Evolutionary conservation across 2,797 vertebrate genomes (phyloP).

Genomic region (Cossypha niveicapilla): DNA sequence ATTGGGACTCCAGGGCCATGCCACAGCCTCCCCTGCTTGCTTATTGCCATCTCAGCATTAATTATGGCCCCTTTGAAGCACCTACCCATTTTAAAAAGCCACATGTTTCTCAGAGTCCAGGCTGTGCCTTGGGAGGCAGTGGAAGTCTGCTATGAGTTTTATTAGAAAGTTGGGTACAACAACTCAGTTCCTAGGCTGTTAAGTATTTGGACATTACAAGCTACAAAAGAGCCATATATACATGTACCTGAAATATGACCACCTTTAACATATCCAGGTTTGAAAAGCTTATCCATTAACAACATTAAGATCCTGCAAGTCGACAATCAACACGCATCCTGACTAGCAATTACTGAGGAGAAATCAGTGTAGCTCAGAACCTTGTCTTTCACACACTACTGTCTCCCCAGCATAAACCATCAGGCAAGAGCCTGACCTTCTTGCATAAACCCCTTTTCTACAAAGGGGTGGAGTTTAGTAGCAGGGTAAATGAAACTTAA

Average conservation of each 20-base stretch:
- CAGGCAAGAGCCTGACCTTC: not conserved
- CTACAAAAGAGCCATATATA: not conserved
- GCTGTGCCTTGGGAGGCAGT: not conserved
- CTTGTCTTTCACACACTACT: not conserved
- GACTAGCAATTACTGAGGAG: not conserved
- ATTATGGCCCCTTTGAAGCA: not conserved
- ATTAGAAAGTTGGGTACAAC: not conserved
- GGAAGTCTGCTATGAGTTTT: not conserved
- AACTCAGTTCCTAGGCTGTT: not conserved
- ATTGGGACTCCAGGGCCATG: not conserved
- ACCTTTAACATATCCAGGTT: not conserved
- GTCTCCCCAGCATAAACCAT: not conserved
- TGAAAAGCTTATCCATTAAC: not conserved
- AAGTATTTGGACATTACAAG: not conserved
- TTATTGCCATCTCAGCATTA: not conserved
- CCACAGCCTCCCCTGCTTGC: not conserved
- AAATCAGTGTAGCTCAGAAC: not conserved
- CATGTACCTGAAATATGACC: not conserved
- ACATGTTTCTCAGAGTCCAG: not conserved
- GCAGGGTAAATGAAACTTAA: not conserved
- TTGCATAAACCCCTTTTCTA: not conserved
- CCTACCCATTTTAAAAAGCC: not conserved
- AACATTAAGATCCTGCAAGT: not conserved
- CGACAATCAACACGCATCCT: not conserved
- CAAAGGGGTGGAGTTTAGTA: not conserved